Evolutionary conservation across 2,113 vertebrate genomes (phyloP).

Genomic region (Illadopsis cleaveri): DNA sequence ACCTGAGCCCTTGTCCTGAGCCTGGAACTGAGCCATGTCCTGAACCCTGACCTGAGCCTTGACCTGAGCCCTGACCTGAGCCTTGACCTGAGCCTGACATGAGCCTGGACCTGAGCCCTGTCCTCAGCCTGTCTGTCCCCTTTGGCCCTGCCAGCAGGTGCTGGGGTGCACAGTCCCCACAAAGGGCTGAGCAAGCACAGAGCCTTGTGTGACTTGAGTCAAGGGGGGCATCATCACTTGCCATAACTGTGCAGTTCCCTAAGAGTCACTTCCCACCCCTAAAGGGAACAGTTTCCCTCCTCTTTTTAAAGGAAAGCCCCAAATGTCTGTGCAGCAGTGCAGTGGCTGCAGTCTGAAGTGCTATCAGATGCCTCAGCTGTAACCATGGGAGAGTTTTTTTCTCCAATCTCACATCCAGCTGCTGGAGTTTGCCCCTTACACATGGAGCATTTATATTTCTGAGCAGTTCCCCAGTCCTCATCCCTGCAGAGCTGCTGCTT

Average conservation of each 20-base stretch:
- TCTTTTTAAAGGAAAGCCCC: background rate
- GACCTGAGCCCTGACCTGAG: background rate
- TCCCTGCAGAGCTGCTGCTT: background rate
- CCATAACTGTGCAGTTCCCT: background rate
- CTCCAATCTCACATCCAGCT: background rate
- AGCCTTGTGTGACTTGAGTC: accelerated
- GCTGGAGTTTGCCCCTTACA: background rate
- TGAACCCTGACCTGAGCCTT: background rate
- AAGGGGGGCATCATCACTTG: accelerated
- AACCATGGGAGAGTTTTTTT: background rate
- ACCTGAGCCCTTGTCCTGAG: background rate
- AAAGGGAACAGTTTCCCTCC: background rate
- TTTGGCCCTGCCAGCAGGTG: background rate
- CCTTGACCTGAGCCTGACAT: no score
- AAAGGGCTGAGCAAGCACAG: background rate
- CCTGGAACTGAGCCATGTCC: background rate
- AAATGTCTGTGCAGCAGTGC: background rate
- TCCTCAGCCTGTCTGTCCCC: background rate
- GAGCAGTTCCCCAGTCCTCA: background rate
- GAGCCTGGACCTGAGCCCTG: background rate
- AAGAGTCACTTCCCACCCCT: accelerated
- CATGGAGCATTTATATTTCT: background rate
- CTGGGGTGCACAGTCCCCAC: background rate
- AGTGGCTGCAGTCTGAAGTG: background rate
- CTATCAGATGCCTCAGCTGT: background rate